A percentile compares a stretch with the other conserved stretches of the same genome.
Conservation (phyloP, 37 sponge, comb jelly and placozoan genomes). For the Spongilla lacustris region DNA sequence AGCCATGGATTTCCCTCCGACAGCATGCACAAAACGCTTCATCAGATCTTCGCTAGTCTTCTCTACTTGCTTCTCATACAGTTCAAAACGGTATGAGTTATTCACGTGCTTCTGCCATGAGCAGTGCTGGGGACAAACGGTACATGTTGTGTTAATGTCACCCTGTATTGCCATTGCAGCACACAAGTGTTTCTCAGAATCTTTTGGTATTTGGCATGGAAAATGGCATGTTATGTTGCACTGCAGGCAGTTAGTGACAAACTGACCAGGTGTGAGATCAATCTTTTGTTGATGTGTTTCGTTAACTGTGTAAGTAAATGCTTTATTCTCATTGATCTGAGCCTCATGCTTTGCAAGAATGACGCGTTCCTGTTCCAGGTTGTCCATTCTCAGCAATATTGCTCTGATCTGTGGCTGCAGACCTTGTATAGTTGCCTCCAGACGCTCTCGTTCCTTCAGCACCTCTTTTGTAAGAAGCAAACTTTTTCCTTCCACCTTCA, state of each 20-base stretch:
- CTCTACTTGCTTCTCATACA: neutral
- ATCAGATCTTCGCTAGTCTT: conserved; percentile 30
- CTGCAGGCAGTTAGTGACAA: conserved; percentile 35
- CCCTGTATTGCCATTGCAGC: conserved; percentile 13
- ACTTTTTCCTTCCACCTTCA: conserved; percentile 4
- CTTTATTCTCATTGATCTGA: conserved; percentile 22
- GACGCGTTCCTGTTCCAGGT: conserved; percentile 11
- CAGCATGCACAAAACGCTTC: conserved; percentile 14
- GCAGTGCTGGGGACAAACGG: conserved; percentile 45
- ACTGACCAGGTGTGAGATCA: conserved; percentile 5
- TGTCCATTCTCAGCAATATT: neutral
- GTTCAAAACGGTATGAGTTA: conserved; percentile 22
- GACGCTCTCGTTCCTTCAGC: conserved; percentile 5
- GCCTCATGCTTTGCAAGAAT: neutral
- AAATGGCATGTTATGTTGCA: conserved; percentile 49
- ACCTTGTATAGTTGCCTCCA: conserved; percentile 17
- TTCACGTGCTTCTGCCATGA: conserved; percentile 29
- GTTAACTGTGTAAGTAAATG: conserved; percentile 28
- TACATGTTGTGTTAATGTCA: conserved; percentile 15
- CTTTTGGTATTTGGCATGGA: conserved; percentile 5
- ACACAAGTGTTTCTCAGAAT: conserved; percentile 30
- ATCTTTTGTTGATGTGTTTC: neutral
- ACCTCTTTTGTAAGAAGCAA: conserved; percentile 22
- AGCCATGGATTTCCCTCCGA: neutral
- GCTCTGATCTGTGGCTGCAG: conserved; percentile 9